Evolutionary conservation across 1,140 invertebrate genomes (phyloP), one percentile per base, ranked within the genome.

Genomic region (Metopolophium dirhodum): DNA sequence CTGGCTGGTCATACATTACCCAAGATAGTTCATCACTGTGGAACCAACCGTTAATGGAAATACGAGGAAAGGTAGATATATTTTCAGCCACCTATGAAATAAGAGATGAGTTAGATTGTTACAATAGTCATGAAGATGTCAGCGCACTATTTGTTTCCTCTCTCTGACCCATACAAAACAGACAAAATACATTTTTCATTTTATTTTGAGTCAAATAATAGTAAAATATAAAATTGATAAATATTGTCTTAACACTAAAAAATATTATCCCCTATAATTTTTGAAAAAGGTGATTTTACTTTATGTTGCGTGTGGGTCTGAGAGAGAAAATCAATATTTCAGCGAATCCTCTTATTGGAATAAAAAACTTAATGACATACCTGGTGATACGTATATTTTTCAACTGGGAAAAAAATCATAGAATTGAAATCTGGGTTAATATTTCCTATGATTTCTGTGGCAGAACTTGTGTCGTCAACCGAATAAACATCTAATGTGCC

Each of bases 21-120:
- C 91, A 93, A 11, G n/a, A 37, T 1, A 86, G 7, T 0, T 54
- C 30, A n/a, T 86, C 82, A 57, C 82, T 57, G 88, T 94, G 94
- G 57, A 94, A 94, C 94, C 94, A 94, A 22, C 94, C 94, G 93
- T 94, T 94, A 57, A 94, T 94, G 68, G 94, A 94, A 35, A 94
- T 35, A 20, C 94, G 91, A 93, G 90, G 61, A 82, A 68, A 82
- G 7, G 93, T 86, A 49, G 90, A 68, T 26, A 90, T 49, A 47
- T 94, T 94, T 94, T 94, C 94, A 7, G 94, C 61, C 20, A 94
- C 94, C 94, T 94, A 47, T 87, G 93, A 86, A 57, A 41, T 26
- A 45, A 45, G 45, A 77, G 4, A 90, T 30, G n/a, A 85, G 49
- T 91, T 54, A 49, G 61, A 30, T 77, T 22, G 11, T 35, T 18